These are phyloP conservation scores for Aramus guarauna DNA, from an alignment of 2,113 vertebrate species.

Conservation along the genomic window DNA sequence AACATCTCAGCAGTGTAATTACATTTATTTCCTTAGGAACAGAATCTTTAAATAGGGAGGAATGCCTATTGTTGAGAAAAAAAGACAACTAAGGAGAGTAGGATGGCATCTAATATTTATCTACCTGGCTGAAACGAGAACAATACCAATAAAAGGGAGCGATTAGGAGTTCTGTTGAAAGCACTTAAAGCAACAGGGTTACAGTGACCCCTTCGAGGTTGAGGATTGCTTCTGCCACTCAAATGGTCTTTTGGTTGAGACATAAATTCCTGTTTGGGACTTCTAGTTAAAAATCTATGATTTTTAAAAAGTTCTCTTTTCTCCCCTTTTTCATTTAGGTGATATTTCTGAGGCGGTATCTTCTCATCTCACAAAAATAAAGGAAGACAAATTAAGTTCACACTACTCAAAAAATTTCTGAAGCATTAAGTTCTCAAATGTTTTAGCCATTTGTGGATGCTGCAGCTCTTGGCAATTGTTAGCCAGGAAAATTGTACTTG, in stretches of 20 bases:
- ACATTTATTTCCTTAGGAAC: conserved; percentile 54
- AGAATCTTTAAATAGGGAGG: conserved; percentile 31
- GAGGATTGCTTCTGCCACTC: background rate
- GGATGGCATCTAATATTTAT: conserved; percentile 33
- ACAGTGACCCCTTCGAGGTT: background rate
- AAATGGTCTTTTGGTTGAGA: background rate
- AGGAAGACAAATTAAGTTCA: background rate
- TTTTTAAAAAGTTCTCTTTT: background rate
- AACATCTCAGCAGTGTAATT: conserved; percentile 43
- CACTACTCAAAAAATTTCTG: background rate
- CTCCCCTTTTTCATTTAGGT: background rate
- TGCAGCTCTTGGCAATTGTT: background rate
- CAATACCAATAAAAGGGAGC: background rate
- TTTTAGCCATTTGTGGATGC: background rate
- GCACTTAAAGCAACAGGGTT: background rate
- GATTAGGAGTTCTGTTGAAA: conserved; percentile 9
- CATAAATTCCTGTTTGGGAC: background rate
- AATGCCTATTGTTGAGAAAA: conserved; percentile 6
- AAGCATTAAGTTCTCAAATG: background rate
- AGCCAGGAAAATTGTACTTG: too few relatives aligned
- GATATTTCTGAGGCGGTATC: background rate
- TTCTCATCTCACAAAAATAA: background rate
- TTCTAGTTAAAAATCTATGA: background rate
- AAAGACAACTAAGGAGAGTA: background rate
- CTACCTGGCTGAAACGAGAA: background rate